phyloP scores from a whole-genome alignment of 2,797 vertebrate species.

The Tragopan temminckii region DNA sequence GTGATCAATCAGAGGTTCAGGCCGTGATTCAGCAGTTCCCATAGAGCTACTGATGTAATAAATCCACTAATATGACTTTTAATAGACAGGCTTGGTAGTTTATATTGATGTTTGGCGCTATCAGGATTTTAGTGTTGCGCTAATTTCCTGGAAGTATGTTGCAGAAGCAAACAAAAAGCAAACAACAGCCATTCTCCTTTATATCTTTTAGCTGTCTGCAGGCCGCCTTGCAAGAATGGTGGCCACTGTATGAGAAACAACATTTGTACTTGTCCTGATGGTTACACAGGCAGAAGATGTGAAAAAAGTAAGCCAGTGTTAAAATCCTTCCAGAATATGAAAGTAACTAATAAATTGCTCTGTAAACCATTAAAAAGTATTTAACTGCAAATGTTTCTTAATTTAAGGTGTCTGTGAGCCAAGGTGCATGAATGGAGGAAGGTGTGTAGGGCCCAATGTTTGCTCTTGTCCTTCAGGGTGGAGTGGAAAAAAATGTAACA shows the following conservation, averaged over 20 bases:
- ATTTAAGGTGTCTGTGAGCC: constrained; percentile 92
- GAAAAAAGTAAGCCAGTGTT: constrained; percentile 88
- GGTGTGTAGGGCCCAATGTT: constrained; percentile 88
- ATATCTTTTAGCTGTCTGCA: constrained; percentile 88
- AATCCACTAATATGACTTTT: not conserved
- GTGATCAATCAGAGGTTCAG: too few relatives aligned
- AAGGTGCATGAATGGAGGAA: constrained; percentile 91
- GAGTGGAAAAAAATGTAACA: constrained; percentile 87
- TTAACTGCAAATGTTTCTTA: constrained; percentile 5
- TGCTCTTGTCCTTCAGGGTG: constrained; percentile 95
- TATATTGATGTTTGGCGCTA: not conserved
- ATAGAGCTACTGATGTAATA: not conserved
- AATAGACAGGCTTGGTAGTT: not conserved
- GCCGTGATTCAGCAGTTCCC: too few relatives aligned
- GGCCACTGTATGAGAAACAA: constrained; percentile 93
- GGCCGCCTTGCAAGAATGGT: constrained; percentile 92
- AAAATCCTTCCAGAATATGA: not conserved
- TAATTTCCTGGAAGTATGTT: not conserved
- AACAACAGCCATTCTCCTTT: not conserved
- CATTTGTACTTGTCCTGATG: constrained; percentile 89
- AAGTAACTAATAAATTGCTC: not conserved
- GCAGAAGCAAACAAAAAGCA: not conserved
- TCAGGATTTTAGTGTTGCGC: not conserved
- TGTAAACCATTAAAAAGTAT: not conserved
- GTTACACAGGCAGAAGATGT: constrained; percentile 90